Percentiles rank a stretch among this genome's conserved stretches.
Conservation (phyloP, 2,888 invertebrate species). For the Melinaea menophilus region DNA sequence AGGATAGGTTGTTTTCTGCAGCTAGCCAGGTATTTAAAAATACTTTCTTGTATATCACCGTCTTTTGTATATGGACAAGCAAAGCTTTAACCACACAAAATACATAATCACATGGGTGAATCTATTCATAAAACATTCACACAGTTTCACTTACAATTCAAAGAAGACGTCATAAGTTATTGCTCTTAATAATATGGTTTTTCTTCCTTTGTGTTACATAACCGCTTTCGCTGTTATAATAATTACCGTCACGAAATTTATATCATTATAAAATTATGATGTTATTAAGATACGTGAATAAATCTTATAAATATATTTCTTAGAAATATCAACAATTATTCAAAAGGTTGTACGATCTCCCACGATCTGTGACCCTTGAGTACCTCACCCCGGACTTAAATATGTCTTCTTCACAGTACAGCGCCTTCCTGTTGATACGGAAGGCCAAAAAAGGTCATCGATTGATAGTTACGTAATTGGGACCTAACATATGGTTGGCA, state of each 20-base stretch:
- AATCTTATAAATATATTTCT: too few relatives aligned
- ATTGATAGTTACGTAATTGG: background rate
- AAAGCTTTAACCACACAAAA: background rate
- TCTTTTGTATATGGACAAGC: background rate
- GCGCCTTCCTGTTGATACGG: background rate
- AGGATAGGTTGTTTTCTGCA: too few relatives aligned
- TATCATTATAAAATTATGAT: background rate
- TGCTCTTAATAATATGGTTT: conserved; percentile 22
- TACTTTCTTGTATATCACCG: too few relatives aligned
- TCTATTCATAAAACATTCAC: conserved; percentile 45
- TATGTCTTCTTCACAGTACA: too few relatives aligned
- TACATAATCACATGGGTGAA: conserved; percentile 26
- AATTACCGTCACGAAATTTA: background rate
- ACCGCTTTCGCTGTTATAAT: conserved; percentile 8
- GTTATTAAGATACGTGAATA: too few relatives aligned
- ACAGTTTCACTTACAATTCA: conserved; percentile 47
- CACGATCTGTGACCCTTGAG: too few relatives aligned
- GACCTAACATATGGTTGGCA: too few relatives aligned
- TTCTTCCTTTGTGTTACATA: conserved; percentile 10
- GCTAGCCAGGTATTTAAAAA: too few relatives aligned
- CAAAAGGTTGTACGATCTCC: too few relatives aligned
- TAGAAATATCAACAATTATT: background rate
- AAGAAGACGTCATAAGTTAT: conserved; percentile 27
- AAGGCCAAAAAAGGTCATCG: background rate
- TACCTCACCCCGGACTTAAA: too few relatives aligned